phyloP scores from a whole-genome alignment of 2,888 invertebrate genomes.

The Diaphora mendica region DNA sequence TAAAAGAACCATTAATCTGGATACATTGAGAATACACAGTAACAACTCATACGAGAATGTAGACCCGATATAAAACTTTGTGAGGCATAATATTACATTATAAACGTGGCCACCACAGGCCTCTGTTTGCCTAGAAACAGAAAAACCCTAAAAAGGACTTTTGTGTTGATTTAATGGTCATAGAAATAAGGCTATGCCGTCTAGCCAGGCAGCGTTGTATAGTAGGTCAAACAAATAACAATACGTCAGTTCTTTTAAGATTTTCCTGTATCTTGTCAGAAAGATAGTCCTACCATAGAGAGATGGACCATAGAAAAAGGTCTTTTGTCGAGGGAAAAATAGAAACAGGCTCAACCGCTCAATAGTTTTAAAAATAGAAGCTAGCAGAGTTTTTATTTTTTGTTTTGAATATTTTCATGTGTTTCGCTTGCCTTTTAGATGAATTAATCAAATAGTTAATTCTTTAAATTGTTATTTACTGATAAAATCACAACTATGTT shows the following conservation, averaged over 20 bases:
- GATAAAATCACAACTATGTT: conserved; percentile 42
- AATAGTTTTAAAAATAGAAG: neutral
- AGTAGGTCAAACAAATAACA: too few relatives aligned
- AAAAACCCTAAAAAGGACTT: too few relatives aligned
- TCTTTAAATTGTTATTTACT: conserved; percentile 11
- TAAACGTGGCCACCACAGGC: neutral
- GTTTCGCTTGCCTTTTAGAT: conserved; percentile 5
- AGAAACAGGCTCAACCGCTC: neutral
- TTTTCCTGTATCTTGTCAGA: too few relatives aligned
- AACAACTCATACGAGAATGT: neutral
- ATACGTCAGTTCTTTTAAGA: too few relatives aligned
- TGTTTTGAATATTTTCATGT: neutral
- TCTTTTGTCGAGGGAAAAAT: neutral
- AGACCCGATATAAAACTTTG: neutral
- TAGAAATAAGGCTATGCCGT: too few relatives aligned
- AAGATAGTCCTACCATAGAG: neutral
- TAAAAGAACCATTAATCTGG: neutral
- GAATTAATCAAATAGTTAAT: conserved; percentile 1
- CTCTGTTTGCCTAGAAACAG: too few relatives aligned
- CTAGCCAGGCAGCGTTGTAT: too few relatives aligned
- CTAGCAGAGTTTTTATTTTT: neutral
- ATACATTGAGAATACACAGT: neutral
- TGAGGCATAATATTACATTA: neutral
- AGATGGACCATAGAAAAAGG: neutral
- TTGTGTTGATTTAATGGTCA: too few relatives aligned